Evolutionary conservation across 2,113 vertebrate genomes (phyloP).

Genomic region (Alethe diademata): DNA sequence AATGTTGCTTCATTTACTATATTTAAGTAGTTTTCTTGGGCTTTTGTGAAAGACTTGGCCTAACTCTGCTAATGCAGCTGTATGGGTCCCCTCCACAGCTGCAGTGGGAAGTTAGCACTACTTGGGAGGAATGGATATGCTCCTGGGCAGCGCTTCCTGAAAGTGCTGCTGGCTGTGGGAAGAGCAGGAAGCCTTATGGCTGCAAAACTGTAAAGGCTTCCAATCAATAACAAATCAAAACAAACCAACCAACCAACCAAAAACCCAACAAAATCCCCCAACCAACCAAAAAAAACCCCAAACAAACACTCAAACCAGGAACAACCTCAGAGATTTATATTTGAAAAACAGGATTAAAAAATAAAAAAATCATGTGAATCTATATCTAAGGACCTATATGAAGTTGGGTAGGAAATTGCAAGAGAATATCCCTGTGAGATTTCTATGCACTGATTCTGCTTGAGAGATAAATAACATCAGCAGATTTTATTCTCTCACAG

Average conservation of each 20-base stretch:
- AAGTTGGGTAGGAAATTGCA: not conserved
- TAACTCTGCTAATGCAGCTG: not conserved
- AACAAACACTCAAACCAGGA: not conserved
- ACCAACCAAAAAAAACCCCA: accelerated
- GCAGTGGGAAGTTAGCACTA: not conserved
- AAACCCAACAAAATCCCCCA: not conserved
- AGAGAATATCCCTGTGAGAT: not conserved
- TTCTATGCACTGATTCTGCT: not conserved
- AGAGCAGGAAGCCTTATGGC: not conserved
- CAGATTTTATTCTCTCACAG: not conserved
- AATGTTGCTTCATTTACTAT: not conserved
- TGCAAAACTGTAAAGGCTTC: not conserved
- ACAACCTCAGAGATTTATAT: not conserved
- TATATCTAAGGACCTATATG: not conserved
- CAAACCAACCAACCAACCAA: not conserved
- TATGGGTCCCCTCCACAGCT: not conserved
- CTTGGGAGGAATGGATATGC: not conserved
- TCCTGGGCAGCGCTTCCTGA: not conserved
- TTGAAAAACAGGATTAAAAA: not conserved
- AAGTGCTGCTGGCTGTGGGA: not conserved
- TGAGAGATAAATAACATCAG: not conserved
- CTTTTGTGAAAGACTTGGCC: not conserved
- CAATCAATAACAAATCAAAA: not conserved
- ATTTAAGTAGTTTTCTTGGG: not conserved
- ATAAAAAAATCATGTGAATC: not conserved